These are phyloP conservation scores for Acleris literana DNA, from an alignment of 2,888 invertebrate genomes.

Conservation along the genomic window DNA sequence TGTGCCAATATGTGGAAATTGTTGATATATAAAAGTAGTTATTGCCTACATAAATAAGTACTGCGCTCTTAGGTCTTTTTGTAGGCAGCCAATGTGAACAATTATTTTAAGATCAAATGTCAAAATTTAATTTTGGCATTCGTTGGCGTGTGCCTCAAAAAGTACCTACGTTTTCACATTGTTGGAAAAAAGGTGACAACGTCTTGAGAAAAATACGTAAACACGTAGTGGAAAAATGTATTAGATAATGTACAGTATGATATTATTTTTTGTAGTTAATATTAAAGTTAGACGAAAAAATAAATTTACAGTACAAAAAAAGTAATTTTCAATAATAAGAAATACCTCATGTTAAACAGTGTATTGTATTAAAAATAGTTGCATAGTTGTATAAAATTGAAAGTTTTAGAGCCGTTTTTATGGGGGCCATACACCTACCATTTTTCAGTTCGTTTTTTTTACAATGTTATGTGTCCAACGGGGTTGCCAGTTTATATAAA, in stretches of 20 bases:
- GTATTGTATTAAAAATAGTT: slow-evolving; percentile 73
- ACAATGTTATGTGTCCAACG: slow-evolving; percentile 23
- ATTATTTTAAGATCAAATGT: slow-evolving; percentile 11
- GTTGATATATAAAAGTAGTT: slow-evolving; percentile 62
- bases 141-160: slow-evolving; percentile 12
- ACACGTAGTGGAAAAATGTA: slow-evolving; percentile 34
- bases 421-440: slow-evolving; percentile 64
- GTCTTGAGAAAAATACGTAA: slow-evolving; percentile 37
- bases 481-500: slow-evolving; percentile 18
- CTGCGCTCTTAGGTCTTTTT: slow-evolving; percentile 13
- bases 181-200: slow-evolving; percentile 1
- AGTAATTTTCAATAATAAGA: slow-evolving; percentile 46
- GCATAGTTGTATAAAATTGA: slow-evolving; percentile 56
- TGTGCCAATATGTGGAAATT: slow-evolving; percentile 75
- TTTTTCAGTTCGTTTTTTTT: slow-evolving; percentile 37
- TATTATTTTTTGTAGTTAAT: slow-evolving; percentile 50
- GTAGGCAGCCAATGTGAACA: slow-evolving; percentile 40
- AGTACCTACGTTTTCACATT: slow-evolving; percentile 5
- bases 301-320: slow-evolving; percentile 56
- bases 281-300: slow-evolving; percentile 42
- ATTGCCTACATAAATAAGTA: slow-evolving; percentile 72
- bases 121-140: slow-evolving; percentile 21
- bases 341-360: slow-evolving; percentile 76
- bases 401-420: slow-evolving; percentile 59
- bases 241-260: slow-evolving; percentile 50